These are phyloP conservation scores for Aphidius gifuensis DNA, from an alignment of 1,140 invertebrate genomes.

Conservation along the genomic window DNA sequence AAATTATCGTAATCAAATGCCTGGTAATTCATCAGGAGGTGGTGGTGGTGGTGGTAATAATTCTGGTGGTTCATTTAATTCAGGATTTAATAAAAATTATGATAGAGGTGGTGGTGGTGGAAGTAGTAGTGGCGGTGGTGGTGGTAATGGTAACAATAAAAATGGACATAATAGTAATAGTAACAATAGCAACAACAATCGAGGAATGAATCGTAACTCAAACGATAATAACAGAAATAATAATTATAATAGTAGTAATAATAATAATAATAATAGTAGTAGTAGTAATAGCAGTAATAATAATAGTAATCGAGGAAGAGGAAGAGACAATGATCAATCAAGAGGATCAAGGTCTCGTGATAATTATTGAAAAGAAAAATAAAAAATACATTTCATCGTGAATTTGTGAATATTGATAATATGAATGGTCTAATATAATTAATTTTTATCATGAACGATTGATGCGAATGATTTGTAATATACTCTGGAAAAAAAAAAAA, in stretches of 20 bases:
- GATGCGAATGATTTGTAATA: not conserved
- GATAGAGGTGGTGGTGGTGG: constrained; percentile 11
- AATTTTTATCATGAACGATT: not conserved
- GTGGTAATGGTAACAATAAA: constrained; percentile 27
- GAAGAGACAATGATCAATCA: constrained; percentile 42
- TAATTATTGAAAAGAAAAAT: constrained; percentile 37
- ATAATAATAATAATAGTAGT: constrained; percentile 37
- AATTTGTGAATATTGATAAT: constrained; percentile 1
- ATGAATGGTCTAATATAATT: not conserved
- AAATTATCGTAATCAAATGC: constrained; percentile 39
- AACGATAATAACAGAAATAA: constrained; percentile 45
- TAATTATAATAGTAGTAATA: constrained; percentile 43
- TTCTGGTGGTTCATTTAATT: constrained; percentile 33
- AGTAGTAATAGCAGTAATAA: constrained; percentile 45
- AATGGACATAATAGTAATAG: constrained; percentile 27
- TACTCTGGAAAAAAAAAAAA: constrained; percentile 3
- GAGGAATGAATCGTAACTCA: constrained; percentile 35
- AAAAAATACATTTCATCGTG: not conserved
- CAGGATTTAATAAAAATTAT: constrained; percentile 32
- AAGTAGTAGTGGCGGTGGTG: constrained; percentile 5
- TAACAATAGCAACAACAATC: constrained; percentile 11
- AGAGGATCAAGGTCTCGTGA: constrained; percentile 42
- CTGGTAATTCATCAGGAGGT: constrained; percentile 30
- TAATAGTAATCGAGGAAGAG: constrained; percentile 44
- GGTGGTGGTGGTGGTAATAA: constrained; percentile 20